Evolutionary conservation across 2,888 invertebrate genomes (phyloP).

Genomic region (Helicoverpa assulta): DNA sequence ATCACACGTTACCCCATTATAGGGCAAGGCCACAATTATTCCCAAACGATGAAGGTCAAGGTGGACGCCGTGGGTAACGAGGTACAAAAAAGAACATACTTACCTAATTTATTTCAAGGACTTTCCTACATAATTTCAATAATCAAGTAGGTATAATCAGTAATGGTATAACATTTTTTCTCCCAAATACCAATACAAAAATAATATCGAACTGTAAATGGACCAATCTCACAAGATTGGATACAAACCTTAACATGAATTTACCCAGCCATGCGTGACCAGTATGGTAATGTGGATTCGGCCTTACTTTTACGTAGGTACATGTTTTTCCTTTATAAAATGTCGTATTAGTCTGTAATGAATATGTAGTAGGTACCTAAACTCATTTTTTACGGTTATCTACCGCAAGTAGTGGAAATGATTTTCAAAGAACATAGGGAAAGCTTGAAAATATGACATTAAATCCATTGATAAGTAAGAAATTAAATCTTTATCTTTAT

Average conservation of each 20-base stretch:
- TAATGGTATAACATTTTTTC: too few species aligned
- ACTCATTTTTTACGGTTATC: not conserved
- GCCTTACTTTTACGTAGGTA: slow-evolving; percentile 32
- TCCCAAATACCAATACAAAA: not conserved
- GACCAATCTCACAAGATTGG: slow-evolving; percentile 36
- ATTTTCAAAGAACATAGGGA: not conserved
- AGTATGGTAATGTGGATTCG: slow-evolving; percentile 43
- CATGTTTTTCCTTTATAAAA: slow-evolving; percentile 32
- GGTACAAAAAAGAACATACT: too few species aligned
- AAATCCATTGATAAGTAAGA: too few species aligned
- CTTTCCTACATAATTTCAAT: too few species aligned
- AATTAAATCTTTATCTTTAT: too few species aligned
- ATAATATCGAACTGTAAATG: slow-evolving; percentile 13
- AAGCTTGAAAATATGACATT: not conserved
- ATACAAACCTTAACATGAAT: slow-evolving; percentile 52
- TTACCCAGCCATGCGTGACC: slow-evolving; percentile 37
- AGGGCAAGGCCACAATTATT: too few species aligned
- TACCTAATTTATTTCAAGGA: too few species aligned
- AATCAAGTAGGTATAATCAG: too few species aligned
- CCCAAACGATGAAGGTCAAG: too few species aligned
- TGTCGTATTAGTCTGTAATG: not conserved
- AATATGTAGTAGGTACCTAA: not conserved
- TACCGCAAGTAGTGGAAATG: too few species aligned
- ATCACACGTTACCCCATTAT: too few species aligned
- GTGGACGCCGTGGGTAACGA: too few species aligned